A percentile compares a stretch with the other conserved stretches of the same genome.
phyloP scores from a whole-genome alignment of 2,797 vertebrate species.

The Acipenser oxyrinchus region DNA sequence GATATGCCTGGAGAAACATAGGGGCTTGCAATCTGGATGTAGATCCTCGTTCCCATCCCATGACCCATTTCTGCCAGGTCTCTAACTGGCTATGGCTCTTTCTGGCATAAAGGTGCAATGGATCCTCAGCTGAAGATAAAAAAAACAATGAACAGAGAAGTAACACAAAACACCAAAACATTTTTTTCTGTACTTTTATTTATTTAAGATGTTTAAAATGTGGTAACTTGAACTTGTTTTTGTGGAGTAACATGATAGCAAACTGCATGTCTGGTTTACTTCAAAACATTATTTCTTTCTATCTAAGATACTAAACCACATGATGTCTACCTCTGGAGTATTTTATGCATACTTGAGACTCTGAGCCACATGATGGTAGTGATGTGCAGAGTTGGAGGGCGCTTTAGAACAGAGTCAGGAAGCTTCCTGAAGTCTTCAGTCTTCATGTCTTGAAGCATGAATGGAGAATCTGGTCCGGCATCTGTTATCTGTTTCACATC shows the following conservation, averaged over 20 bases:
- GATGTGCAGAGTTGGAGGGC: constrained; percentile 10
- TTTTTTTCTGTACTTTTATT: no score
- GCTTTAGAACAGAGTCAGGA: constrained; percentile 8
- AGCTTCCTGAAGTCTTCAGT: constrained; percentile 9
- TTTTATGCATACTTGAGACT: not conserved
- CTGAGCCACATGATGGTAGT: constrained; percentile 20
- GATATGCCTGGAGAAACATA: not conserved
- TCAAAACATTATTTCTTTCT: no score
- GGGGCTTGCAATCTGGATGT: constrained; percentile 4
- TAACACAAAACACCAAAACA: no score
- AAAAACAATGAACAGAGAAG: not conserved
- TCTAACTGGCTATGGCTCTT: constrained; percentile 10
- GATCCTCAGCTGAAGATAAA: constrained; percentile 14
- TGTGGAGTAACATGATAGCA: no score
- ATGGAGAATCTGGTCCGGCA: constrained; percentile 5
- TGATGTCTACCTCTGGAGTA: no score
- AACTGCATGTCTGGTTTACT: no score
- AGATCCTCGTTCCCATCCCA: not conserved
- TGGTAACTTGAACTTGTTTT: no score
- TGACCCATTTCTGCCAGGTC: constrained; percentile 7
- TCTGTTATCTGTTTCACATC: constrained; percentile 1
- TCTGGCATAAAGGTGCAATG: constrained; percentile 8
- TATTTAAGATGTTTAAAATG: no score
- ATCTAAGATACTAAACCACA: no score
- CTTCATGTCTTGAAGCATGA: constrained; percentile 5